Base-by-base conservation (phyloP, 2,797 vertebrate species). In the Cossypha caffra region DNA sequence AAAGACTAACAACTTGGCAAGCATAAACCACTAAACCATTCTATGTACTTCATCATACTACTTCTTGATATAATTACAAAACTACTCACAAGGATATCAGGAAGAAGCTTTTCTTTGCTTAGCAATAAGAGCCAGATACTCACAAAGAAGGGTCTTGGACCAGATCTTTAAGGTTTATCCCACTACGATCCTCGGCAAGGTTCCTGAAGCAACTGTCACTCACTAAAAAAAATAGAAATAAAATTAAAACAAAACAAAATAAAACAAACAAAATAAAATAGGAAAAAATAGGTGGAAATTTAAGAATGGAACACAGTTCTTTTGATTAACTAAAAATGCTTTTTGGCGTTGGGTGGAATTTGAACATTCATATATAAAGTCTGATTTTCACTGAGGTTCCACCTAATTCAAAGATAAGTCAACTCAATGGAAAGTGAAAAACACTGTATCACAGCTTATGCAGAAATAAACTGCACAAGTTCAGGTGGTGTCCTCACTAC, bases 181-280 rank as follows among this genome's bases (percentile, higher is more conserved):
- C 99, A 97, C 99, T 99, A 97, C 99, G 99, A 97, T 99, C 99
- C 98, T 99, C 99, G 50, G 99, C 99, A 88, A 99, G 99, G 98
- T 99, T 99, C 96, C 99, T 98, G 98, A 99, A 99, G 98, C 99
- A 99, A 98, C 99, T 99, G 98, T 99, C 99, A 95, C 99, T 99
- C 98, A 99, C 99, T 99, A 98, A 86, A 98, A 88, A 94, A 96
- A 93, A 97, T 0, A 97, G 58, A 97, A 96, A 95, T 78, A 92
- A 96, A 95, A 96, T 96, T 92, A 88, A 90, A 97, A 91, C 73
- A 93, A 94, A 97, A 93, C 71, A 91, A 91, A 96, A 82, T 47
- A 89, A 90, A 93, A 55, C 82, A 90, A 93, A 66, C 85, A 94
- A 51, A 48, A 52, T 25, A 52, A 54, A 54, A n/a, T 3, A 51